These are phyloP conservation scores for Epinotia brunnichana DNA, from an alignment of 2,888 invertebrate genomes.

Conservation along the genomic window DNA sequence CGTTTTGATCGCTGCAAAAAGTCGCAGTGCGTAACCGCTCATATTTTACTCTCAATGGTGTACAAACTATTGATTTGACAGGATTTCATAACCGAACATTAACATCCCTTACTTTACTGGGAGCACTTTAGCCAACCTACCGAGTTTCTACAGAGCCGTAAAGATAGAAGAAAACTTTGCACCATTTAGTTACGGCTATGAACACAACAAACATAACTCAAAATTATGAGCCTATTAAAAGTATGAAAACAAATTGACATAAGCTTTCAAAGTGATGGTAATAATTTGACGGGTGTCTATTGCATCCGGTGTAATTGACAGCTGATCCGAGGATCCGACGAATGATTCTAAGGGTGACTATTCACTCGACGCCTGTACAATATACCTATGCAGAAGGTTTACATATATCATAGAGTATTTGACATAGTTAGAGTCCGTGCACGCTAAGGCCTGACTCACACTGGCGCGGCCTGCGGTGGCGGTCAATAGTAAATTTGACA, in stretches of 20 bases:
- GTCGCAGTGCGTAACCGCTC: too few relatives aligned
- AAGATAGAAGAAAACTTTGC: background rate
- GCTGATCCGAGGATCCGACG: slow-evolving; percentile 24
- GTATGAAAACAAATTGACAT: slow-evolving; percentile 32
- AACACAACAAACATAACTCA: slow-evolving; percentile 21
- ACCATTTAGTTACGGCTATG: slow-evolving; percentile 12
- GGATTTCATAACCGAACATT: too few relatives aligned
- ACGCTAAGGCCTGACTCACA: too few relatives aligned
- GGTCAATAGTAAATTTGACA: too few relatives aligned
- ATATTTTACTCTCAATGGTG: too few relatives aligned
- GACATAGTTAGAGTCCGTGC: too few relatives aligned
- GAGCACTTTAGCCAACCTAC: background rate
- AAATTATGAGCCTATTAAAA: slow-evolving; percentile 32
- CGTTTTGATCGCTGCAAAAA: too few relatives aligned
- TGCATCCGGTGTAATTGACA: slow-evolving; percentile 38
- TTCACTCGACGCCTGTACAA: background rate
- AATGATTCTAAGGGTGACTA: slow-evolving; percentile 15
- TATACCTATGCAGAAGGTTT: too few relatives aligned
- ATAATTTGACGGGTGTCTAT: slow-evolving; percentile 35
- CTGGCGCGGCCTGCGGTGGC: too few relatives aligned
- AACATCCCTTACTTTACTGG: too few relatives aligned
- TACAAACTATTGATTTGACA: too few relatives aligned
- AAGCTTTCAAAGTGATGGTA: slow-evolving; percentile 35
- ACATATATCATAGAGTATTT: too few relatives aligned
- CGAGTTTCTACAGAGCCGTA: background rate